These are phyloP conservation scores for Rattus rattus DNA, from an alignment of 2,113 vertebrate species.

Conservation along the genomic window DNA sequence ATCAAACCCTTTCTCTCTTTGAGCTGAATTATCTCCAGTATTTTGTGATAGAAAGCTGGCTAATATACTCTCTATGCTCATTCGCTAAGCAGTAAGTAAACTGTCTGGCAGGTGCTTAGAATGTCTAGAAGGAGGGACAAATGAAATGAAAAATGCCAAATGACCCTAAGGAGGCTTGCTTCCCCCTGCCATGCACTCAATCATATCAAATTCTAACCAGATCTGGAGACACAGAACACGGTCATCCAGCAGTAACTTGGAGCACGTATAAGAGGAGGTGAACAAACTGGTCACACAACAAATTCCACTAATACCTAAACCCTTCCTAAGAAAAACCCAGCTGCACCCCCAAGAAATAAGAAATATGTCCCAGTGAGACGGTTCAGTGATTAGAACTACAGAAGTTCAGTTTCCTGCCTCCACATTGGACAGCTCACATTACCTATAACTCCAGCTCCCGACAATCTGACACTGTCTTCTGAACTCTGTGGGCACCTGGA, in stretches of 20 bases:
- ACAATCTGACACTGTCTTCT: background rate
- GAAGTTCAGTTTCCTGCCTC: background rate
- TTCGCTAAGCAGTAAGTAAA: background rate
- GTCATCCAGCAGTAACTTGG: background rate
- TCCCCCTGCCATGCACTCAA: background rate
- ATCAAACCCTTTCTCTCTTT: background rate
- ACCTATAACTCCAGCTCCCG: background rate
- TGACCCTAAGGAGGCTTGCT: background rate
- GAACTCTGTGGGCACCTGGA: too few species aligned
- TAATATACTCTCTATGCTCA: background rate
- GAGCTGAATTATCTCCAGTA: background rate
- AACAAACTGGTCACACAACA: background rate
- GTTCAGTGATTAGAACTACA: background rate
- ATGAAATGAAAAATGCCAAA: background rate
- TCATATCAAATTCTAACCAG: background rate
- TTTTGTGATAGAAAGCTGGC: background rate
- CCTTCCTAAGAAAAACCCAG: conserved; percentile 40
- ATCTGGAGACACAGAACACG: too few species aligned
- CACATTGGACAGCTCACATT: background rate
- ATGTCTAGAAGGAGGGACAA: background rate
- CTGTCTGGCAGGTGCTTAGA: background rate
- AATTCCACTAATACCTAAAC: background rate
- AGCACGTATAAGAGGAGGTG: background rate
- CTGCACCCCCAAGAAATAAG: background rate
- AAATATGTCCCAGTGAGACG: background rate